Percentiles rank a stretch among this genome's conserved stretches.
Conservation (phyloP, 2,113 vertebrate species). For the Grallaria varia region DNA sequence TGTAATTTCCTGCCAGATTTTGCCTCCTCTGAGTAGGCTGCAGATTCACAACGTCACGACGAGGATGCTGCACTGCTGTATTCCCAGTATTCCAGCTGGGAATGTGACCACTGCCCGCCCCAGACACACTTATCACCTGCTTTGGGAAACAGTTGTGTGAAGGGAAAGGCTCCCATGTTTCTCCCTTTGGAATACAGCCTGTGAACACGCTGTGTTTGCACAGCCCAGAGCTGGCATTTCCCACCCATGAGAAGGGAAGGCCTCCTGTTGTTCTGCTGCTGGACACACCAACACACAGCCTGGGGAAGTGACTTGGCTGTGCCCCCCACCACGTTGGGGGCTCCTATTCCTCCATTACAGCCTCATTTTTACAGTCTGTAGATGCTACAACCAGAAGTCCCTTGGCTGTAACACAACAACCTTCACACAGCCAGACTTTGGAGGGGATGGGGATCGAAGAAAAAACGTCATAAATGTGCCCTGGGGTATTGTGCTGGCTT, state of each 20-base stretch:
- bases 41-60: not conserved
- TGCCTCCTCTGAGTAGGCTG: not conserved
- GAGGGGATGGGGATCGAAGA: not conserved
- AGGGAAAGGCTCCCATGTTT: not conserved
- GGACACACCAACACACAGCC: not conserved
- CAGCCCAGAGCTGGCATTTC: not conserved
- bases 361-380: not conserved
- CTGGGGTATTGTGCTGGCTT: too few species aligned
- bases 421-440: not conserved
- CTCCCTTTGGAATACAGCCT: not conserved
- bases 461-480: rapidly evolving
- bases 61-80: not conserved
- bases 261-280: not conserved
- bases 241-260: not conserved
- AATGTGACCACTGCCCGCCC: rapidly evolving
- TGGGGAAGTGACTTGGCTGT: not conserved
- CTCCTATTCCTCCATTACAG: not conserved
- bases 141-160: not conserved
- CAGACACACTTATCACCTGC: not conserved
- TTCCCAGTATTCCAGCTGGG: not conserved
- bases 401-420: not conserved
- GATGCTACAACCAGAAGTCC: not conserved
- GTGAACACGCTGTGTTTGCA: not conserved
- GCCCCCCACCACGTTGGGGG: not conserved
- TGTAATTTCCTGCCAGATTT: not conserved